Evolutionary conservation across 1,140 invertebrate genomes (phyloP), one percentile per base, ranked within the genome.

Genomic region (Drosophila nikananu): DNA sequence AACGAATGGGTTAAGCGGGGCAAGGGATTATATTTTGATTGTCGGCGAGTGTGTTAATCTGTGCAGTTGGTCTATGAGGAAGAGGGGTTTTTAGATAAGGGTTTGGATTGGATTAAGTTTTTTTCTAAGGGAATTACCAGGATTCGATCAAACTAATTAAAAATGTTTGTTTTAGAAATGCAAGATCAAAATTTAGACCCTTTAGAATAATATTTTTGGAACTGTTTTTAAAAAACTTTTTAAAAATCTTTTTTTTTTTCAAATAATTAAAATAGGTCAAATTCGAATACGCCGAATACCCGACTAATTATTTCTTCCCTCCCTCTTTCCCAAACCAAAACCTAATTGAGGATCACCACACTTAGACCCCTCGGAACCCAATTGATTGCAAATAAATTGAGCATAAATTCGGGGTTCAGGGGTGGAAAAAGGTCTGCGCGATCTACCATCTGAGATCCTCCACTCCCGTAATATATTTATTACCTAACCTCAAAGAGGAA

Each of bases 311-410:
- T 7, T 23, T 35, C 19, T 35, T 23, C n/a, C n/a, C 9, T 46
- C 9, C 8, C 52, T 23, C 12, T 6, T 30, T 19, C 19, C 65
- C 7, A 51, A 68, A 39, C 27, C n/a, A 12, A 57, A 57, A n/a
- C 30, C 21, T 39, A 27, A 68, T 57, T 37, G 15, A 68, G 49
- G 49, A 71, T 71, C 67, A 32, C 7, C 37, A 39, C 30, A 32
- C 46, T 10, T 7, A 42, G n/a, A 21, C 10, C 48, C 37, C n/a
- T n/a, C 15, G 15, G 21, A 73, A 42, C 32, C 46, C 32, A 60
- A 71, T 42, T 42, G 37, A 74, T 73, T 73, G 71, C 44, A 73
- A 73, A 73, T 48, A 73, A 73, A 74, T 73, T 73, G 70, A 35
- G 70, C 66, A 60, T 51, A 73, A 73, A 73, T 72, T 60, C 15